These are phyloP conservation scores for Diarsia mendica DNA, from an alignment of 2,888 invertebrate genomes.

Conservation along the genomic window DNA sequence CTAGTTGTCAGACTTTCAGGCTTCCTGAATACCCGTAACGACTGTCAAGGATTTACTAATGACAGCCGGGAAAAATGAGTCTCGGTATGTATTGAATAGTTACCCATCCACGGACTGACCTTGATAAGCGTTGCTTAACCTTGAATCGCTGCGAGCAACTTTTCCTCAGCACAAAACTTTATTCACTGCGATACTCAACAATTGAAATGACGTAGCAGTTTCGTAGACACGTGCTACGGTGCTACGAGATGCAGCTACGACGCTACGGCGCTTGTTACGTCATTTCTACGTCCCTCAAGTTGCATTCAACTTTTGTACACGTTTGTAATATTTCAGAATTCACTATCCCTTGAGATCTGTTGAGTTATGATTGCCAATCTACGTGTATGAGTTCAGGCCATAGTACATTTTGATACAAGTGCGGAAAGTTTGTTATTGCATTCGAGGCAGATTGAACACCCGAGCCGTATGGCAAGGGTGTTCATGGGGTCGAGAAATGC, in stretches of 20 bases:
- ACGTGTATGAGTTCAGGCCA: neutral
- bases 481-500: too few relatives aligned
- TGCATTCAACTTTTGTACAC: constrained; percentile 13
- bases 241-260: constrained; percentile 24
- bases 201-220: constrained; percentile 35
- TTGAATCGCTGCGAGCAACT: neutral
- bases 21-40: neutral
- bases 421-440: too few relatives aligned
- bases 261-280: constrained; percentile 10
- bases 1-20: neutral
- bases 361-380: constrained; percentile 21
- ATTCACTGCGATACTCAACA: constrained; percentile 11
- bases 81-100: neutral
- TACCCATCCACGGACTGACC: neutral
- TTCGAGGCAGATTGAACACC: too few relatives aligned
- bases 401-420: too few relatives aligned
- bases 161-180: constrained; percentile 2
- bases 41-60: neutral
- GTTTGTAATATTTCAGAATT: constrained; percentile 11
- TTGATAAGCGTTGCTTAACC: neutral
- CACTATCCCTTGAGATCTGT: neutral
- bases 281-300: constrained; percentile 18
- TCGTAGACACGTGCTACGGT: constrained; percentile 37
- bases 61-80: neutral
- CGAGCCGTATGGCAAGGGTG: too few relatives aligned